Conservation (phyloP, 2,888 invertebrate species). For the Sminthurinus aureus region DNA sequence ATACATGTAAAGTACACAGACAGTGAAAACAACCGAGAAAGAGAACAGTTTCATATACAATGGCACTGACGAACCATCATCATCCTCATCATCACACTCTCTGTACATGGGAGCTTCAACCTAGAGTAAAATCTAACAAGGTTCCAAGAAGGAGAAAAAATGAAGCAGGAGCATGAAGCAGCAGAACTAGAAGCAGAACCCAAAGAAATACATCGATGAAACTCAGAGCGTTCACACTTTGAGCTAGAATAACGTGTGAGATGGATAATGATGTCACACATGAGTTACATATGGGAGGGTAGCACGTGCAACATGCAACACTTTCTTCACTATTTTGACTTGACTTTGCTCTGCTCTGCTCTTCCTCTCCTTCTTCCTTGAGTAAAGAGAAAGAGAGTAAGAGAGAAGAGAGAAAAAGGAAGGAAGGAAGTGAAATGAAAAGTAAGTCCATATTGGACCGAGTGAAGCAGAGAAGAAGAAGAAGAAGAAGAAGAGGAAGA, state of each 20-base stretch:
- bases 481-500: background rate
- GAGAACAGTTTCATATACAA: background rate
- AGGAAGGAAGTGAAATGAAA: slow-evolving; percentile 38
- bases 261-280: slow-evolving; percentile 25
- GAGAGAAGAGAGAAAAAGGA: slow-evolving; percentile 33
- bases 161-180: background rate
- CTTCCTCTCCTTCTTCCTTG: too few relatives aligned
- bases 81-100: too few relatives aligned
- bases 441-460: slow-evolving; percentile 26
- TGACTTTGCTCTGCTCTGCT: background rate
- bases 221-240: slow-evolving; percentile 31
- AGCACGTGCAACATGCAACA: slow-evolving; percentile 38
- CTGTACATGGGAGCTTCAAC: background rate
- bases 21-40: background rate
- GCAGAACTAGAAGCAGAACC: too few relatives aligned
- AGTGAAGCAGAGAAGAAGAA: background rate
- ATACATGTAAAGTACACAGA: background rate
- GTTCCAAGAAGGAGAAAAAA: background rate
- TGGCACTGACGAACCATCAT: background rate
- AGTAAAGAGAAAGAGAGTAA: slow-evolving; percentile 11
- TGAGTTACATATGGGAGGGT: slow-evolving; percentile 17
- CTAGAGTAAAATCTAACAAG: background rate
- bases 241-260: slow-evolving; percentile 27
- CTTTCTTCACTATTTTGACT: slow-evolving; percentile 1
- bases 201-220: background rate